phyloP scores from a whole-genome alignment of 2,797 vertebrate species.

The Choloepus didactylus region DNA sequence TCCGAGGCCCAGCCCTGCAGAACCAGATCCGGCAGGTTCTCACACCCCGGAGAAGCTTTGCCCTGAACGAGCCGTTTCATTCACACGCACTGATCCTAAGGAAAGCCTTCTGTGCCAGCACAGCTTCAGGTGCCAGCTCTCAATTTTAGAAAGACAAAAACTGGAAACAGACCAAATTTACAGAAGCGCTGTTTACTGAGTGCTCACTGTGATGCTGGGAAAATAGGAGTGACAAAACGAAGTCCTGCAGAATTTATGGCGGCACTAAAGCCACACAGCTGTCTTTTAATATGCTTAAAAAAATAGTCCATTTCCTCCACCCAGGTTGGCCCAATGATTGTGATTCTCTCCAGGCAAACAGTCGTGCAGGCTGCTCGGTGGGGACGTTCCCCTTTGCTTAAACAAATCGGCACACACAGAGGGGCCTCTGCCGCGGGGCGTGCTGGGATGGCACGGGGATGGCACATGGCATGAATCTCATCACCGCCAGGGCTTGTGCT shows the following conservation, averaged over 20 bases:
- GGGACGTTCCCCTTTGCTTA: conserved; percentile 8
- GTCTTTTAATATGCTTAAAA: neutral
- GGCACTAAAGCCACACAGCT: no score
- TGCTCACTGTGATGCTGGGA: neutral
- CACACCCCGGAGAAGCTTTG: neutral
- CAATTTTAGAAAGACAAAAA: neutral
- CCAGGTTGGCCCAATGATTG: neutral
- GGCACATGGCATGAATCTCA: no score
- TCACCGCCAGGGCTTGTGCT: neutral
- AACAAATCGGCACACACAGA: conserved; percentile 16
- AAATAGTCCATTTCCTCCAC: neutral
- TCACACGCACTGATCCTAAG: neutral
- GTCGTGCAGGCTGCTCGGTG: neutral
- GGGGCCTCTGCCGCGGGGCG: neutral
- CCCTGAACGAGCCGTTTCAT: neutral
- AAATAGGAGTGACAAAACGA: neutral
- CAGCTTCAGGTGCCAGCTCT: neutral
- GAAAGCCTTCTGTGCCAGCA: neutral
- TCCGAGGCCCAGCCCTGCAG: neutral
- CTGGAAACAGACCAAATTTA: neutral
- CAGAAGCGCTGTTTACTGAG: neutral
- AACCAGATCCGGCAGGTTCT: neutral
- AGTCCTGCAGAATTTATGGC: no score
- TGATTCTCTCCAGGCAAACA: conserved; percentile 12
- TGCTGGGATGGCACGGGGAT: no score